phyloP scores from a whole-genome alignment of 2,797 vertebrate species.

The Diplodus puntazzo region DNA sequence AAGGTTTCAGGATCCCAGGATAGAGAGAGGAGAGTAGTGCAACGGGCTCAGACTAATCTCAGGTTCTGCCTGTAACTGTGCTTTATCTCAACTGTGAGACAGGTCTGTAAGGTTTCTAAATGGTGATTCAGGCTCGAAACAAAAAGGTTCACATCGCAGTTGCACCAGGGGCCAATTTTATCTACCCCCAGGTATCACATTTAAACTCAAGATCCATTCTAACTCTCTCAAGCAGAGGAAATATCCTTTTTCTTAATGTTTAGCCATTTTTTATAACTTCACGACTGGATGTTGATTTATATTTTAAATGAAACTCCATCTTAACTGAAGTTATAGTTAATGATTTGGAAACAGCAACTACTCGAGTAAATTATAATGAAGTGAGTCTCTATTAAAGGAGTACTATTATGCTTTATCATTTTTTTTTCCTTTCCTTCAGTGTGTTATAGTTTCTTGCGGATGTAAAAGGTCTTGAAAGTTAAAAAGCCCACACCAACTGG shows the following conservation, averaged over 20 bases:
- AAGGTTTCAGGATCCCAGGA: neutral
- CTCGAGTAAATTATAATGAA: neutral
- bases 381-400: too few species aligned
- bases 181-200: neutral
- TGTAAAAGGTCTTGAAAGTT: too few species aligned
- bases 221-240: neutral
- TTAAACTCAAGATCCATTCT: neutral
- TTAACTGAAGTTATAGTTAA: too few species aligned
- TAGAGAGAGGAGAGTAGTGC: neutral
- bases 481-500: too few species aligned
- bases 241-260: neutral
- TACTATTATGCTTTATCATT: too few species aligned
- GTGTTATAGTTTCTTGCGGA: too few species aligned
- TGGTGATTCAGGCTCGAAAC: neutral
- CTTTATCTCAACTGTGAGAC: neutral
- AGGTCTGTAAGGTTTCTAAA: neutral
- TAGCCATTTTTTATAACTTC: neutral
- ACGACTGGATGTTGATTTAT: neutral
- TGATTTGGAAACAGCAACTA: neutral
- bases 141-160: neutral
- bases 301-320: neutral
- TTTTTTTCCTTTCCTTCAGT: too few species aligned
- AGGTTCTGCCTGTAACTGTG: neutral
- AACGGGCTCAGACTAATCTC: neutral
- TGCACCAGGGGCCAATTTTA: neutral